Evolutionary conservation across 2,888 invertebrate species (phyloP).

Genomic region (Ferdinandea cuprea): DNA sequence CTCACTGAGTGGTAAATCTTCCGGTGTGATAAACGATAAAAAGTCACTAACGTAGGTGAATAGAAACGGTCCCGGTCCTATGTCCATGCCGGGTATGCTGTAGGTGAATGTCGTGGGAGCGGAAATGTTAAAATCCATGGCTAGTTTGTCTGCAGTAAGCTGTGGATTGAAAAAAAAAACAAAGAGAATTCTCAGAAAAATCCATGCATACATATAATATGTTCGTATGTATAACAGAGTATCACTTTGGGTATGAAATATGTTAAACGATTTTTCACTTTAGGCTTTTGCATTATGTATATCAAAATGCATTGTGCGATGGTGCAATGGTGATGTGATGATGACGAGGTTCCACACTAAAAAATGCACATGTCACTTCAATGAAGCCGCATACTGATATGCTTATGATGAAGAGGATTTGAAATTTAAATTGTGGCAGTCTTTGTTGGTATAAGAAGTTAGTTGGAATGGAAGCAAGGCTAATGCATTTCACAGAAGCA

Average conservation of each 20-base stretch:
- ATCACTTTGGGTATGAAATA: slow-evolving; percentile 43
- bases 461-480: not conserved
- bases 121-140: slow-evolving; percentile 72
- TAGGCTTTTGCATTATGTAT: slow-evolving; percentile 34
- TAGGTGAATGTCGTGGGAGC: slow-evolving; percentile 81
- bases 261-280: slow-evolving; percentile 51
- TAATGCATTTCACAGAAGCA: not conserved
- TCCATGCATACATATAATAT: not conserved
- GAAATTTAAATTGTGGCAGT: slow-evolving; percentile 12
- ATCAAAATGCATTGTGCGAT: not conserved
- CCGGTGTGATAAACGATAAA: slow-evolving; percentile 83
- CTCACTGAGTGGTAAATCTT: slow-evolving; percentile 83
- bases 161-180: slow-evolving; percentile 19
- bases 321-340: not conserved
- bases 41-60: slow-evolving; percentile 83
- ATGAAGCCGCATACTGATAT: not conserved
- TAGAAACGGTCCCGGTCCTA: slow-evolving; percentile 81
- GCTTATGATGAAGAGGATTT: slow-evolving; percentile 1
- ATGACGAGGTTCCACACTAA: not conserved
- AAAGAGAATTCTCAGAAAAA: slow-evolving; percentile 16
- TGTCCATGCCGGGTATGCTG: slow-evolving; percentile 82
- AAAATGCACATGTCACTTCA: slow-evolving; percentile 35
- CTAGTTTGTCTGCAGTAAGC: slow-evolving; percentile 83
- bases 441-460: not conserved
- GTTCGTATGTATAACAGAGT: slow-evolving; percentile 2